Percentiles rank a stretch among this genome's conserved stretches.
These are phyloP conservation scores for Platalea minor DNA, from an alignment of 2,797 vertebrate species.

Conservation along the genomic window DNA sequence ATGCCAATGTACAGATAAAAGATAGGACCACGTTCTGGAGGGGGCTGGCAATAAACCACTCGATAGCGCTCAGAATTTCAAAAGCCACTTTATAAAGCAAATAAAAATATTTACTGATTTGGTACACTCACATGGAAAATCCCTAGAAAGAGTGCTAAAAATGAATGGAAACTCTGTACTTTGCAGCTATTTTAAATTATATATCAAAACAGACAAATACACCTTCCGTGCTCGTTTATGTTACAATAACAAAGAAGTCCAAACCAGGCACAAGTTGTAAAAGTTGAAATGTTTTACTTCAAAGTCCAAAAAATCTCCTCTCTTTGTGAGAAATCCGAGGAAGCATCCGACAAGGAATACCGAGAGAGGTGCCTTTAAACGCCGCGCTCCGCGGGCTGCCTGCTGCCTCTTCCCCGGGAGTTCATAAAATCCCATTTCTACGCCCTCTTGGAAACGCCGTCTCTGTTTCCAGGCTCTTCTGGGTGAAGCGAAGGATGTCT, in stretches of 20 bases:
- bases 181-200: not conserved
- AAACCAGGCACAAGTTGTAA: not conserved
- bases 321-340: constrained; percentile 40
- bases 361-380: not conserved
- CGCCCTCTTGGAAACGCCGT: not conserved
- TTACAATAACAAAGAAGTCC: not conserved
- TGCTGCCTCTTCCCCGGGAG: constrained; percentile 5
- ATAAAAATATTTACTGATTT: constrained; percentile 46
- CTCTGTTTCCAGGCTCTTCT: not conserved
- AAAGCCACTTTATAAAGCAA: constrained; percentile 58
- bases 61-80: not conserved
- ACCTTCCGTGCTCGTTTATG: not conserved
- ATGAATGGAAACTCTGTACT: not conserved
- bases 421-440: constrained; percentile 44
- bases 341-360: constrained; percentile 46
- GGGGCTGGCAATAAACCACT: not conserved
- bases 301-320: constrained; percentile 6
- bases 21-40: not conserved
- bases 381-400: constrained; percentile 7
- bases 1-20: fast-evolving
- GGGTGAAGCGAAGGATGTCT: constrained; percentile 26
- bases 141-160: constrained; percentile 42
- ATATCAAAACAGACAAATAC: constrained; percentile 2
- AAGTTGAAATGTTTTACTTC: constrained; percentile 51
- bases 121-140: constrained; percentile 13